Base-by-base conservation (phyloP, 2,113 vertebrate species). In the Gymnocephalus cernua region DNA sequence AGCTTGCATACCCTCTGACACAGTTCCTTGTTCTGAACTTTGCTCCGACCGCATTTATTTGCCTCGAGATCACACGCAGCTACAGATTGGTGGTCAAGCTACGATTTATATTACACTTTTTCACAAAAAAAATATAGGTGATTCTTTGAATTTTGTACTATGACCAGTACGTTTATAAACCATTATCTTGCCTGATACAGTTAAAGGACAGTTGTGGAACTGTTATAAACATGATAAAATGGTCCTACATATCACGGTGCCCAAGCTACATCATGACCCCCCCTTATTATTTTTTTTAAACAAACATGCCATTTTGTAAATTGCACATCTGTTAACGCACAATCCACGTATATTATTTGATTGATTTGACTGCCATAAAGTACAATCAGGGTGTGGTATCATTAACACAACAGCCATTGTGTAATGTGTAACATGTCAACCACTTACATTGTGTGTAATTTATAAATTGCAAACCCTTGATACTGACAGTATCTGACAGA, bases 1-100 rank as follows among this genome's bases (percentile, higher is more conserved):
- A 44, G 13, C 14, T 25, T 45, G 16, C 41, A 59, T 56, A 45
- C 19, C 81, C 87, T 88, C 48, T 90, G 65, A 82, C 90, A 83
- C 65, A 84, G 29, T 88, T 89, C 21, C 77, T 69, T 3, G 13
- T 9, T 2, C 14, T 71, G 84, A 82, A 79, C 91, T 93, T 93
- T 91, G 87, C 11, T 73, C 91, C n/a, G 8, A 6, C 18, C 61
- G 44, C 27, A 25, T 66, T 32, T 65, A 63, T 47, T 48, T 10
- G 15, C 29, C 27, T 64, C 3, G 38, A 11, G 41, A 23, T 16
- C 4, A 51, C 5, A 63, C 15, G 38, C 5, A 3, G 16, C 15
- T 27, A 38, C 1, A 16, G 23, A 10, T 6, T 0, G 0, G 1
- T 14, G 3, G 23, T 59, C 8, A 14, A 16, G 8, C 19, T 48